Evolutionary conservation across 2,888 invertebrate species (phyloP), one percentile per base, ranked within the genome.

Genomic region (Protophormia terraenovae): DNA sequence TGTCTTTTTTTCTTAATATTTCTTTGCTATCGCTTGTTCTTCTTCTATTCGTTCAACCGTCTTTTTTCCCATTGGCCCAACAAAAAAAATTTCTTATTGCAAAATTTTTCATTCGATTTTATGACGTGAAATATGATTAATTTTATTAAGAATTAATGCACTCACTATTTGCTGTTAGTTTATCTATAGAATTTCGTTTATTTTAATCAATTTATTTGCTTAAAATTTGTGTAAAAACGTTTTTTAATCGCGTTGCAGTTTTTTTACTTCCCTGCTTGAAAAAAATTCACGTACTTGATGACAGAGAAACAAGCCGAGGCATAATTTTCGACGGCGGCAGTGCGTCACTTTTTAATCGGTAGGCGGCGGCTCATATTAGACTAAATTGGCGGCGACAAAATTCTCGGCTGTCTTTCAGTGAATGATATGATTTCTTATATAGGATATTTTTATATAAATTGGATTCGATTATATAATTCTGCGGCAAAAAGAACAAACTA

Each of bases 41-140:
- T 88, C 86, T 88, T 75, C 58, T n/a, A n/a, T n/a, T 80, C 47
- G 35, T 73, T 73, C 62, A 69, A 45, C 58, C 66, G 78, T 83
- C 76, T 83, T 79, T 84, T 76, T 72, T 64, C 32, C 75, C 60
- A 69, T 75, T 38, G 78, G 10, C 62, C 64, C 27, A 69, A 82
- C 71, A 55, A 85, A 64, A 79, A 50, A 86, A 88, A 87, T 87
- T 88, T 89, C 89, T 88, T 87, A 83, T 89, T 90, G 90, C 90
- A 89, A 90, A 90, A 88, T 82, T 87, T 87, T 87, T 86, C 85
- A 86, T 86, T 77, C 35, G 35, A 66, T 62, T 64, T 53, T 69
- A 41, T 47, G 8, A 7, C 5, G 5, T 22, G 19, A 47, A 64
- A 47, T 72, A 71, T 45, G 14, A 29, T 38, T 45, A 75, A 71